A percentile compares a stretch with the other conserved stretches of the same genome.
Conservation (phyloP, 2,797 vertebrate species). For the Borostomias antarcticus region DNA sequence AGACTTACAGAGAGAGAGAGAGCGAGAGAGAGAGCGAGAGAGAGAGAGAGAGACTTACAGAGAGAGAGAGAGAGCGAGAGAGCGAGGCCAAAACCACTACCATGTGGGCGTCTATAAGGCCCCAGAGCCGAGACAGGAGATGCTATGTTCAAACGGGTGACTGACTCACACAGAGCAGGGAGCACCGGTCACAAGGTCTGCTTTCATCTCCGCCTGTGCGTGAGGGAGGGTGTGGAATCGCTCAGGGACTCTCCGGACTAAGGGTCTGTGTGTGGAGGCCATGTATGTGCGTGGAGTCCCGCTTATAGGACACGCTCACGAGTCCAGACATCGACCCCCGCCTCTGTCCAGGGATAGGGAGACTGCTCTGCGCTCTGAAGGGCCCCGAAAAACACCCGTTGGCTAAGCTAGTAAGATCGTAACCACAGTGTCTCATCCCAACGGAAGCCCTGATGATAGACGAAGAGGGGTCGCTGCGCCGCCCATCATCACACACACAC, state of each 20-base stretch:
- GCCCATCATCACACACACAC: conserved; percentile 50
- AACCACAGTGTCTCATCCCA: neutral
- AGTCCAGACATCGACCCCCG: conserved; percentile 40
- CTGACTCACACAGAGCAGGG: conserved; percentile 16
- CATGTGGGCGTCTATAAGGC: conserved; percentile 41
- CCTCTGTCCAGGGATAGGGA: conserved; percentile 22
- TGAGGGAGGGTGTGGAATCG: conserved; percentile 21
- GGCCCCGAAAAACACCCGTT: too few relatives aligned
- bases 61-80: conserved; percentile 13
- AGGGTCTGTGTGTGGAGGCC: conserved; percentile 29
- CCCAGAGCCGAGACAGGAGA: conserved; percentile 18
- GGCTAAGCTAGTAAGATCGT: neutral
- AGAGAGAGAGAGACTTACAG: neutral
- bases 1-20: neutral
- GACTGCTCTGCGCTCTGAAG: neutral
- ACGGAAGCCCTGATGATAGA: neutral
- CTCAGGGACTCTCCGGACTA: conserved; percentile 9
- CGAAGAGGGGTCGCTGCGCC: conserved; percentile 14
- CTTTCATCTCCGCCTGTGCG: conserved; percentile 28
- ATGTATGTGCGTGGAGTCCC: too few relatives aligned
- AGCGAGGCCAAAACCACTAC: conserved; percentile 47
- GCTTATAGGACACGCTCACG: conserved; percentile 13
- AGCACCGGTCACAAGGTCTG: conserved; percentile 18
- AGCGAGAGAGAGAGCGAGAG: neutral
- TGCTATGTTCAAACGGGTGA: conserved; percentile 23